These are phyloP conservation scores for Mythimna vitellina DNA, from an alignment of 2,888 invertebrate species.

Conservation along the genomic window DNA sequence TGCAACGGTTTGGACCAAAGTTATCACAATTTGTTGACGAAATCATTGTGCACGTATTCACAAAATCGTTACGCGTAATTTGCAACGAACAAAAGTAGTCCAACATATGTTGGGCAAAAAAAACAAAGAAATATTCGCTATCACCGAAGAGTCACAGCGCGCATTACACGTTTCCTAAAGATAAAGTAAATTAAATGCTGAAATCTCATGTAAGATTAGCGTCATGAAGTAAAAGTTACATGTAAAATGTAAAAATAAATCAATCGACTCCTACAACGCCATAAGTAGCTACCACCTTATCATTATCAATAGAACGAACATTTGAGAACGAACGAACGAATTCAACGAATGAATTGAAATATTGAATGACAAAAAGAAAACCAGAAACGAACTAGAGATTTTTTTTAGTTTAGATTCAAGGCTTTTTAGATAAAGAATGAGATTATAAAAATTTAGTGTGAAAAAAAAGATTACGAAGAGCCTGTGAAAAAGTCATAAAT, in stretches of 20 bases:
- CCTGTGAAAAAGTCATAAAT: too few relatives aligned
- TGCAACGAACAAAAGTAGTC: conserved; percentile 78
- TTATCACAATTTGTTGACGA: conserved; percentile 73
- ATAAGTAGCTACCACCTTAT: conserved; percentile 69
- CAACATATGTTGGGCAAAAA: conserved; percentile 83
- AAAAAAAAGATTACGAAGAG: too few relatives aligned
- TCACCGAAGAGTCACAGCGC: conserved; percentile 68
- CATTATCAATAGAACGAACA: conserved; percentile 61
- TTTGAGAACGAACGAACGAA: too few relatives aligned
- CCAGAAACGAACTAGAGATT: neutral
- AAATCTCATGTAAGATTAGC: conserved; percentile 86
- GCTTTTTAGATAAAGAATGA: neutral
- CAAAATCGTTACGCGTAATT: conserved; percentile 68
- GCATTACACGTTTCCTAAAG: conserved; percentile 69
- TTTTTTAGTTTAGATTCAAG: neutral
- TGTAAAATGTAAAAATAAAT: conserved; percentile 87
- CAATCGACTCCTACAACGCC: conserved; percentile 83
- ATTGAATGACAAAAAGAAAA: conserved; percentile 18
- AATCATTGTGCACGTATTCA: conserved; percentile 75
- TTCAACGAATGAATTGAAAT: conserved; percentile 26
- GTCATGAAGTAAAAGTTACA: conserved; percentile 85
- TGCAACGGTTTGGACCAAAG: conserved; percentile 66
- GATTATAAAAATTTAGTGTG: too few relatives aligned
- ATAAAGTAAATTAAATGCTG: conserved; percentile 77
- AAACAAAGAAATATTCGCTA: conserved; percentile 77